Conservation (phyloP, 2,888 invertebrate genomes). For the Cantharis rustica region DNA sequence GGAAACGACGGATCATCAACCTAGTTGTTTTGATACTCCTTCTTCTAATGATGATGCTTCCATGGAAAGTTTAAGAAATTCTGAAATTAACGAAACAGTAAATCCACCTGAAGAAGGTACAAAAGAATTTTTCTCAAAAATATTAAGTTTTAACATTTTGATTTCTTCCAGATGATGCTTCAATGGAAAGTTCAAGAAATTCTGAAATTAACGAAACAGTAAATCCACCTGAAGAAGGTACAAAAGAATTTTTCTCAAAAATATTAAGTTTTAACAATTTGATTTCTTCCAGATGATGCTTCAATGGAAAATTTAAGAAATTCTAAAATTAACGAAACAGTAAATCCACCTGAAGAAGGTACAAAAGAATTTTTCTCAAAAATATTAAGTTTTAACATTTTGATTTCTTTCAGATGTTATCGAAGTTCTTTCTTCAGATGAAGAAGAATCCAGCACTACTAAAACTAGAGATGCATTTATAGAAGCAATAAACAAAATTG, state of each 20-base stretch:
- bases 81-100: background rate
- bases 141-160: background rate
- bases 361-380: background rate
- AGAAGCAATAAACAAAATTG: background rate
- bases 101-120: background rate
- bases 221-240: background rate
- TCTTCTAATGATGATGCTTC: background rate
- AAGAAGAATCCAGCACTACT: background rate
- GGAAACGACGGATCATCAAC: background rate
- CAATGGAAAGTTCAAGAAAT: background rate
- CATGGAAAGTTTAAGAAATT: background rate
- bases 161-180: background rate
- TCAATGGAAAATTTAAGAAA: background rate
- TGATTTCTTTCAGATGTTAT: background rate
- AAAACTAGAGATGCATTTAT: background rate
- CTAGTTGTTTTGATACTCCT: background rate
- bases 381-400: background rate
- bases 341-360: background rate
- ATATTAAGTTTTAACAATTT: background rate
- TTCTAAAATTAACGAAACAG: background rate
- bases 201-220: background rate
- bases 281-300: background rate
- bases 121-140: background rate
- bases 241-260: background rate
- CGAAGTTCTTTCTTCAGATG: slow-evolving; percentile 4